A percentile compares a stretch with the other conserved stretches of the same genome.
Evolutionary conservation across 2,797 vertebrate genomes (phyloP).

Genomic region (Siniperca scherzeri): DNA sequence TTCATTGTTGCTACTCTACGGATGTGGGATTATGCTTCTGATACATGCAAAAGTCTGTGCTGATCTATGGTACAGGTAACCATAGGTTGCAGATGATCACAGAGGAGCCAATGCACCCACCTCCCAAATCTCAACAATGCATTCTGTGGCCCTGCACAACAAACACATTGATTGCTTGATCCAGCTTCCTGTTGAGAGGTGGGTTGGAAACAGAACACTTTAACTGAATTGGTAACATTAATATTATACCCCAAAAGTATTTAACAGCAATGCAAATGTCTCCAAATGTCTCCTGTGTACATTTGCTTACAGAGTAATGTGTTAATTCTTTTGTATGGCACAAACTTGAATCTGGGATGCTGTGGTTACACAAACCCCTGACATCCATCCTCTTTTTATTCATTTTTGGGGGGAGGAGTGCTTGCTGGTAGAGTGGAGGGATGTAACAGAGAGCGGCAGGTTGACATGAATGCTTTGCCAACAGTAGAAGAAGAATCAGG

Average conservation of each 20-base stretch:
- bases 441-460: neutral
- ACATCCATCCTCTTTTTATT: neutral
- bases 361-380: neutral
- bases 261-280: too few species aligned
- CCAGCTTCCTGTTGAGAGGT: neutral
- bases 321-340: neutral
- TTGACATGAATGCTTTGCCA: neutral
- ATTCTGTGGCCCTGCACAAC: neutral
- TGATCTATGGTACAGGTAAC: too few species aligned
- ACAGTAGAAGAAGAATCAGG: neutral
- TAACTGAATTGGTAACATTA: neutral
- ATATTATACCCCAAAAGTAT: neutral
- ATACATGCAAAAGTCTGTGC: too few species aligned
- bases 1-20: too few species aligned
- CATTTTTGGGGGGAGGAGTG: neutral
- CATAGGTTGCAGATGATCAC: too few species aligned
- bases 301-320: neutral
- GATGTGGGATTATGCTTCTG: too few species aligned
- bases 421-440: neutral
- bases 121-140: neutral
- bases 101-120: too few species aligned
- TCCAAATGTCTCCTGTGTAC: neutral
- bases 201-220: neutral
- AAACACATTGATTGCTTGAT: neutral
- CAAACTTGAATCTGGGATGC: neutral